Conservation (phyloP, 1,140 invertebrate genomes). For the Chionoecetes opilio region DNA sequence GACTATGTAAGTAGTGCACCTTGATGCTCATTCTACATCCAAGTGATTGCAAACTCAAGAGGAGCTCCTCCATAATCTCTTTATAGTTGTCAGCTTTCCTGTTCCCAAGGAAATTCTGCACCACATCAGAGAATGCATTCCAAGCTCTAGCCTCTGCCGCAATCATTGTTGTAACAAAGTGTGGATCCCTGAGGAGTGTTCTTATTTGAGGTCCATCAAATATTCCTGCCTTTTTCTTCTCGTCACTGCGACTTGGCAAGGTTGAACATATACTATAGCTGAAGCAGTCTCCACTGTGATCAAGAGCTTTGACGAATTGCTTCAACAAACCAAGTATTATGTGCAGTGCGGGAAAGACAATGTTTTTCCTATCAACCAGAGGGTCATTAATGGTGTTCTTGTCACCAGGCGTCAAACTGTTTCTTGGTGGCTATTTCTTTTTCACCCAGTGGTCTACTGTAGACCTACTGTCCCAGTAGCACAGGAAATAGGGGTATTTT, state of each 20-base stretch:
- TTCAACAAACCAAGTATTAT: neutral
- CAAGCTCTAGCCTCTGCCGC: constrained; percentile 44
- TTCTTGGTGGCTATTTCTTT: constrained; percentile 37
- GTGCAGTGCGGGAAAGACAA: constrained; percentile 53
- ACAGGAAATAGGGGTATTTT: constrained; percentile 83
- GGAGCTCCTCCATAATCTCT: constrained; percentile 54
- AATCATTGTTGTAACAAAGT: constrained; percentile 41
- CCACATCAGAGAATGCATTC: constrained; percentile 47
- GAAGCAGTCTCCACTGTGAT: constrained; percentile 57
- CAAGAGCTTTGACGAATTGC: constrained; percentile 48
- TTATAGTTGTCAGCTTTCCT: constrained; percentile 52
- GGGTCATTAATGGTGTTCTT: constrained; percentile 15
- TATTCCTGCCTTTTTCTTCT: constrained; percentile 2
- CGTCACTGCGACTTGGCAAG: neutral
- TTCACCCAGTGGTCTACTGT: constrained; percentile 58
- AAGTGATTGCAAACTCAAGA: constrained; percentile 28
- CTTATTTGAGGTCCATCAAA: no score
- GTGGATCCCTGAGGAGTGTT: no score
- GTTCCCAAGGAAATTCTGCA: constrained; percentile 28
- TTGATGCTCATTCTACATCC: constrained; percentile 36
- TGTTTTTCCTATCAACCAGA: constrained; percentile 38
- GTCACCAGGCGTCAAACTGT: constrained; percentile 48
- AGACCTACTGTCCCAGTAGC: constrained; percentile 81
- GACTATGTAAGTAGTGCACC: constrained; percentile 17
- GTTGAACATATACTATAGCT: constrained; percentile 46